phyloP scores from a whole-genome alignment of 2,888 invertebrate genomes.

The Ornithoptera priamus region DNA sequence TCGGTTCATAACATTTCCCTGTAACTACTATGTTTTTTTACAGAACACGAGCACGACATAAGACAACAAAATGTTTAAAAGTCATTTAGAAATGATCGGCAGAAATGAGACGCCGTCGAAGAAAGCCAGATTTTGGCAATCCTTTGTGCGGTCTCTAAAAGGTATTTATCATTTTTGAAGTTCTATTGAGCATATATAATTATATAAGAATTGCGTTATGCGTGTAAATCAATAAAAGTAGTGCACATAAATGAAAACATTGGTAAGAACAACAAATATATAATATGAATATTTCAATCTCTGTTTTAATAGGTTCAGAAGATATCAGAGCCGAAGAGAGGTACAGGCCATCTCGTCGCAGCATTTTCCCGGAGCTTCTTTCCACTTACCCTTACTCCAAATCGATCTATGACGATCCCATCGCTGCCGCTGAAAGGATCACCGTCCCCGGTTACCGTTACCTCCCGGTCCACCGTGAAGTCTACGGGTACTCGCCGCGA shows the following conservation, averaged over 20 bases:
- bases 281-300: background rate
- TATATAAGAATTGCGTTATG: background rate
- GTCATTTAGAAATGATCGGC: constrained; percentile 95
- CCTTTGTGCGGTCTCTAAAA: constrained; percentile 94
- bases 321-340: constrained; percentile 94
- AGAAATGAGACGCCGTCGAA: constrained; percentile 94
- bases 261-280: background rate
- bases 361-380: constrained; percentile 87
- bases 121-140: constrained; percentile 97
- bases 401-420: constrained; percentile 93
- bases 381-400: constrained; percentile 88
- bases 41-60: constrained; percentile 90
- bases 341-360: constrained; percentile 85
- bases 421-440: constrained; percentile 90
- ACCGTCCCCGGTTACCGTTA: constrained; percentile 94
- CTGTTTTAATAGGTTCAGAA: constrained; percentile 83
- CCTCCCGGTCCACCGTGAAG: constrained; percentile 93
- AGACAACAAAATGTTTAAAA: constrained; percentile 91
- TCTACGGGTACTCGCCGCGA: constrained; percentile 93
- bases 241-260: background rate
- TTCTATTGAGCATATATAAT: background rate
- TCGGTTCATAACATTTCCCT: constrained; percentile 1
- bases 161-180: constrained; percentile 69
- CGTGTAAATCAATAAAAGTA: background rate
- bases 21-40: constrained; percentile 38